phyloP scores from a whole-genome alignment of 92 coral and sea anemone genomes.

The Actinostola sp. region DNA sequence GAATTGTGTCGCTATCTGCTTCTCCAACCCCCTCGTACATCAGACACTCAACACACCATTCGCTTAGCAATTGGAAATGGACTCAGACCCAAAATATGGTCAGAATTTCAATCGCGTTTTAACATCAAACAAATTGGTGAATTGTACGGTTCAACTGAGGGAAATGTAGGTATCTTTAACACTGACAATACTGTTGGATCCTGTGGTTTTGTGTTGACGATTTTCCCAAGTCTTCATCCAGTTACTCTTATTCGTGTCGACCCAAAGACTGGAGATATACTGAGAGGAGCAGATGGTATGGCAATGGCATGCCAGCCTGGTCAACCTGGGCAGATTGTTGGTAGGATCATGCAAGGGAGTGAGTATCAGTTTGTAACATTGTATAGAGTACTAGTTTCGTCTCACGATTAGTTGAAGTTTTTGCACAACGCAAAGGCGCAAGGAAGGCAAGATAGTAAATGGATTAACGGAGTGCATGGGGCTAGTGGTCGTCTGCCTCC shows the following conservation, averaged over 20 bases:
- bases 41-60: conserved; percentile 77
- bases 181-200: conserved; percentile 77
- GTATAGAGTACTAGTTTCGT: no score
- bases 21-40: conserved; percentile 83
- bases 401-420: no score
- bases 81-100: conserved; percentile 95
- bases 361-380: neutral
- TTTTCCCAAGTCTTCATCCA: conserved; percentile 60
- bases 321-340: conserved; percentile 82
- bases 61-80: conserved; percentile 91
- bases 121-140: conserved; percentile 80
- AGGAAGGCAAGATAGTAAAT: no score
- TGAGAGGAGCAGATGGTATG: conserved; percentile 81
- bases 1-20: conserved; percentile 94
- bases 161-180: conserved; percentile 73
- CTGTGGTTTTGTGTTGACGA: conserved; percentile 73
- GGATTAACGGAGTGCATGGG: no score
- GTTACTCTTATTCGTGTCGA: conserved; percentile 69
- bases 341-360: conserved; percentile 38
- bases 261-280: conserved; percentile 72
- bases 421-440: no score
- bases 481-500: no score
- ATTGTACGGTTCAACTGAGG: conserved; percentile 95
- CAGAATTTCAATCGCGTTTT: conserved; percentile 89
- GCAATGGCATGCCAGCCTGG: conserved; percentile 77